These are phyloP conservation scores for Chroicocephalus ridibundus DNA, from an alignment of 2,113 vertebrate species.

Conservation along the genomic window DNA sequence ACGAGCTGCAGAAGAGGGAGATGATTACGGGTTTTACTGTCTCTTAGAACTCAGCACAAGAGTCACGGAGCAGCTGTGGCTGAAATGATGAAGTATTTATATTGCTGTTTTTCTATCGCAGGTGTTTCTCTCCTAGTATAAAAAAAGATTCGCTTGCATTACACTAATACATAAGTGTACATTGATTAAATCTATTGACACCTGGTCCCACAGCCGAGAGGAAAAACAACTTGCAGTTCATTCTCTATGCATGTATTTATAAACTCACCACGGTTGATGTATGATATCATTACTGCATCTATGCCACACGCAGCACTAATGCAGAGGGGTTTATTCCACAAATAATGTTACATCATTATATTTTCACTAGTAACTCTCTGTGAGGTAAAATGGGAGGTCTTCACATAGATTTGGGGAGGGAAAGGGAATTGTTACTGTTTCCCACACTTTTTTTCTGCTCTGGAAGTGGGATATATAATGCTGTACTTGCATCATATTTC, in stretches of 20 bases:
- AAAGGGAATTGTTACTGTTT: neutral
- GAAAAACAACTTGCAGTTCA: neutral
- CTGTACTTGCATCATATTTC: neutral
- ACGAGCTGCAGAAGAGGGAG: constrained; percentile 22
- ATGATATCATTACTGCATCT: neutral
- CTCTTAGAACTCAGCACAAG: constrained; percentile 31
- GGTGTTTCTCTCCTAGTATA: neutral
- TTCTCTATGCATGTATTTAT: neutral
- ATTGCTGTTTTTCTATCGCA: neutral
- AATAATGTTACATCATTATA: neutral
- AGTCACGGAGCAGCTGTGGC: constrained; percentile 40
- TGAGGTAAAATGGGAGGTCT: neutral
- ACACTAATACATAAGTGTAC: neutral
- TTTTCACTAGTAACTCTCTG: neutral
- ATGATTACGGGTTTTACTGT: neutral
- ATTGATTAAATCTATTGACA: neutral
- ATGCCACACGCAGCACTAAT: neutral
- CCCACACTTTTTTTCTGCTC: neutral
- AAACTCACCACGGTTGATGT: neutral
- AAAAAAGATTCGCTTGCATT: neutral
- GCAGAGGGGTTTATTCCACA: neutral
- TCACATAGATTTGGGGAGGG: neutral
- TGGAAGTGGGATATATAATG: neutral
- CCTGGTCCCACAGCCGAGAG: neutral
- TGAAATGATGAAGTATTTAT: constrained; percentile 35